phyloP scores from a whole-genome alignment of 2,888 invertebrate genomes.

The Xylota sylvarum region DNA sequence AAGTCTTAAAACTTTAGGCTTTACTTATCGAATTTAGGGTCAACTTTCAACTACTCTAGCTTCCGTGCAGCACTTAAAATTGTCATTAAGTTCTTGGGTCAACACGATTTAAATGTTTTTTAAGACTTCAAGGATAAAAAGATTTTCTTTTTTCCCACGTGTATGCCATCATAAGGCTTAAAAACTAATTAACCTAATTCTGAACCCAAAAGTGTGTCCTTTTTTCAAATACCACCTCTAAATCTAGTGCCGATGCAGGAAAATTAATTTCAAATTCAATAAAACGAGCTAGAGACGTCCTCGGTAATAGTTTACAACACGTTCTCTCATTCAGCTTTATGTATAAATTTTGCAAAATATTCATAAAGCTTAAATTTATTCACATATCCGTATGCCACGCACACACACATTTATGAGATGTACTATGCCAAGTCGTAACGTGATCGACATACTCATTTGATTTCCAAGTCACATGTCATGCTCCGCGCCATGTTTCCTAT shows the following conservation, averaged over 20 bases:
- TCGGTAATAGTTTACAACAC: constrained; percentile 10
- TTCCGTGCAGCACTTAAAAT: no score
- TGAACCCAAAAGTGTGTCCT: no score
- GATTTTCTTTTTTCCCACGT: no score
- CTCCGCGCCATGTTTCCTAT: constrained; percentile 40
- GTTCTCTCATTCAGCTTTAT: constrained; percentile 10
- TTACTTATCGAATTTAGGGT: no score
- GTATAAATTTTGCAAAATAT: constrained; percentile 16
- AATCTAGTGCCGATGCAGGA: neutral
- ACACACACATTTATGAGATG: constrained; percentile 2
- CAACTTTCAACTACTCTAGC: no score
- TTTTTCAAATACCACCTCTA: no score
- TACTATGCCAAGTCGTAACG: constrained; percentile 26
- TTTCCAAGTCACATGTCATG: constrained; percentile 46
- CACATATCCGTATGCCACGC: neutral
- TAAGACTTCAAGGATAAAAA: no score
- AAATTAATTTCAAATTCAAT: neutral
- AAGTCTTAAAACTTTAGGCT: no score
- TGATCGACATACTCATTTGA: constrained; percentile 56
- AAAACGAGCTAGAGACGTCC: neutral
- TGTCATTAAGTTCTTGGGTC: no score
- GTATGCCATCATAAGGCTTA: no score
- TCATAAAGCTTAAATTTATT: neutral
- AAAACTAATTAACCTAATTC: no score
- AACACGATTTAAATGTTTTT: no score